Evolutionary conservation across 2,797 vertebrate genomes (phyloP), one percentile per base, ranked within the genome.

Genomic region (Gymnothorax reevesii): DNA sequence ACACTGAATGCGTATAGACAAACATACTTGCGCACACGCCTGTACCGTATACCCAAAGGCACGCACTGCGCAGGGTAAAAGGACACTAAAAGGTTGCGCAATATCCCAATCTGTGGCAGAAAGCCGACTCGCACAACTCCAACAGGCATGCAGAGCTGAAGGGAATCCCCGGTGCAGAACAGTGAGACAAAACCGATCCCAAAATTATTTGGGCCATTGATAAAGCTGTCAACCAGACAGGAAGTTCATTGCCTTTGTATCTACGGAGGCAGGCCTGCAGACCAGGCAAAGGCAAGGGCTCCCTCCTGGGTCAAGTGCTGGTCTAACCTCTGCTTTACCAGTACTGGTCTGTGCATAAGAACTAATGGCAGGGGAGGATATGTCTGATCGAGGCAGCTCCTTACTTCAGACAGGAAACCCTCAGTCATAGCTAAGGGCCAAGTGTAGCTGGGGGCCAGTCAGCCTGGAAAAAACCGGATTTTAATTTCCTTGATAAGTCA

Each of bases 131-230:
- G 33, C 71, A 75, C 71, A 75, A 33, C 71, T 9, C 27, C 42
- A 17, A 17, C 71, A 77, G 73, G 52, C 73, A 52, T 42, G 22
- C 33, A 0, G 33, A 5, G 6, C 73, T 17, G 2, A 42, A 33
- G 73, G 73, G 52, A 42, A 49, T 92, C 86, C 87, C 92, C 93
- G 89, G 91, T 88, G 17, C 62, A 15, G 15, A 42, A 49, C 20
- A 13, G 89, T 88, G 89, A 91, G 90, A 87, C 83, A 93, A 88
- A 93, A 96, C 96, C 96, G 94, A 94, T 88, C 92, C 93, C 94
- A 94, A 91, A 94, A 95, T 96, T 95, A 97, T 96, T 94, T 95
- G 91, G 89, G 92, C 91, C 42, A 94, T 95, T 96, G 95, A 97
- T 95, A 94, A 96, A 96, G 86, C 89, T 91, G 94, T 94, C 90